These are phyloP conservation scores for Microcebus murinus DNA, from an alignment of 2,113 vertebrate genomes.

Conservation along the genomic window DNA sequence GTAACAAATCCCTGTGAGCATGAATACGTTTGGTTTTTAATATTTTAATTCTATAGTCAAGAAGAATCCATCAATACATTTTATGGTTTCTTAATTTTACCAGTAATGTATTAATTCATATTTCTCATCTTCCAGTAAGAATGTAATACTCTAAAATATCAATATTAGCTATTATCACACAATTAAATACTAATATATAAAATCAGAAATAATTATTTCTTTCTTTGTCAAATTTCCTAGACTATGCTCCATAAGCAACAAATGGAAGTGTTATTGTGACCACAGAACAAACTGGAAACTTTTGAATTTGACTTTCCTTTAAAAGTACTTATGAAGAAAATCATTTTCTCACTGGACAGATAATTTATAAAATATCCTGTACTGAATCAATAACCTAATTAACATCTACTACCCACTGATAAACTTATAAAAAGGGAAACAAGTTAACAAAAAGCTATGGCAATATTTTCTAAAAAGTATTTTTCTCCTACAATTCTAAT, in stretches of 20 bases:
- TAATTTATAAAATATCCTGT: slow-evolving; percentile 52
- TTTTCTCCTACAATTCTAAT: slow-evolving; percentile 59
- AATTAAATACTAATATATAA: slow-evolving; percentile 35
- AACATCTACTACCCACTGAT: slow-evolving; percentile 45
- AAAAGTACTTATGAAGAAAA: slow-evolving; percentile 48
- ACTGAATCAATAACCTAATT: slow-evolving; percentile 53
- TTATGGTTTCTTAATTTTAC: neutral
- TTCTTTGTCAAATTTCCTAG: slow-evolving; percentile 10
- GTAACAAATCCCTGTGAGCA: neutral
- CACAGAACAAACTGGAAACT: neutral
- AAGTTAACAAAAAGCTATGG: slow-evolving; percentile 55
- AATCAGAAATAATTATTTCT: neutral
- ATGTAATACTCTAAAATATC: slow-evolving; percentile 49
- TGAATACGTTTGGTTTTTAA: slow-evolving; percentile 42
- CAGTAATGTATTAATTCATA: slow-evolving; percentile 5
- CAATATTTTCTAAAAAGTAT: slow-evolving; percentile 49
- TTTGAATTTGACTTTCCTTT: slow-evolving; percentile 28
- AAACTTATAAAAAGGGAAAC: slow-evolving; percentile 48
- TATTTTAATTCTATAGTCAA: slow-evolving; percentile 36
- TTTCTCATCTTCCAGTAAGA: slow-evolving; percentile 45
- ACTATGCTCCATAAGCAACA: slow-evolving; percentile 7
- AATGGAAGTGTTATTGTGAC: neutral
- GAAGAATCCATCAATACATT: slow-evolving; percentile 17
- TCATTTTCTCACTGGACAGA: slow-evolving; percentile 3
- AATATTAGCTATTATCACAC: slow-evolving; percentile 4